Percentiles rank a stretch among this genome's conserved stretches.
Evolutionary conservation across 2,888 invertebrate species (phyloP).

Genomic region (Tiliacea aurago): DNA sequence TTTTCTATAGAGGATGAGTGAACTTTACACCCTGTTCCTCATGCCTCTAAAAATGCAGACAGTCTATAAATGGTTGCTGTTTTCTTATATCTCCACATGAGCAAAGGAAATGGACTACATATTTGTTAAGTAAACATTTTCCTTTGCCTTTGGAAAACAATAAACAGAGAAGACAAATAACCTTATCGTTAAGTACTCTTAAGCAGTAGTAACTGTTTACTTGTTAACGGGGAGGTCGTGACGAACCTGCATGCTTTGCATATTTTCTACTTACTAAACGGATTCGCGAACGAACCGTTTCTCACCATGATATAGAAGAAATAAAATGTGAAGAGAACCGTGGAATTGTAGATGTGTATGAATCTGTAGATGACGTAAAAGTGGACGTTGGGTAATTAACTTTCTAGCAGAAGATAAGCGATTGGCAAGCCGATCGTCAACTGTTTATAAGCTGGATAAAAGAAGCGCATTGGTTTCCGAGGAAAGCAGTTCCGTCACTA

Average conservation of each 20-base stretch:
- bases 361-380: neutral
- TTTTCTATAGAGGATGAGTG: no score
- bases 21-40: no score
- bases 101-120: constrained; percentile 5
- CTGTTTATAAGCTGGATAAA: neutral
- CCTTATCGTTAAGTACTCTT: constrained; percentile 22
- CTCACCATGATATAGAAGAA: neutral
- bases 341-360: neutral
- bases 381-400: neutral
- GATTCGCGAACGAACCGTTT: constrained; percentile 13
- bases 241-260: constrained; percentile 35
- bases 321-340: neutral
- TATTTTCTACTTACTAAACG: constrained; percentile 33
- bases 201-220: constrained; percentile 49
- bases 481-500: no score
- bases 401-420: neutral
- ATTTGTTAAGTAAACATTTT: constrained; percentile 19
- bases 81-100: neutral
- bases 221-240: constrained; percentile 46
- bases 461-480: no score
- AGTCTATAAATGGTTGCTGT: neutral
- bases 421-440: neutral
- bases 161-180: constrained; percentile 34
- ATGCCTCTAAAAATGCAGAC: neutral
- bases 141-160: constrained; percentile 23